Conservation (phyloP, 2,888 invertebrate species). For the Choristoneura rosaceana region DNA sequence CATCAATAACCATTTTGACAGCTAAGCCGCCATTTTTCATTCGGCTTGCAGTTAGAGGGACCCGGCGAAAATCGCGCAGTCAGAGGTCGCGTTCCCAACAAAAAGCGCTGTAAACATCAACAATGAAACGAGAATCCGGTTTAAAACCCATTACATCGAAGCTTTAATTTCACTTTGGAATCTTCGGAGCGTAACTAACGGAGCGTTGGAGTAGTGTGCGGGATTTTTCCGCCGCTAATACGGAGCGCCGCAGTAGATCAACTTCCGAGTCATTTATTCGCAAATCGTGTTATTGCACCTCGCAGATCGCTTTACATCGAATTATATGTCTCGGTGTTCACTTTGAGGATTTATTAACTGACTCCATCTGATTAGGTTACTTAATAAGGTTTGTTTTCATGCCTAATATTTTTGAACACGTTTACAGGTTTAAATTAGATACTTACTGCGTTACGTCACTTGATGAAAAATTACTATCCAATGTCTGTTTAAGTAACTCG, state of each 20-base stretch:
- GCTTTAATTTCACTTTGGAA: constrained; percentile 65
- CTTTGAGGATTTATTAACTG: constrained; percentile 35
- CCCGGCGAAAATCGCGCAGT: constrained; percentile 67
- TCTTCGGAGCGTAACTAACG: constrained; percentile 62
- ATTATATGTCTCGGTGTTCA: constrained; percentile 58
- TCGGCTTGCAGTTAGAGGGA: constrained; percentile 61
- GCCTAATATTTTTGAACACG: constrained; percentile 22
- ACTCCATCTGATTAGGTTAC: constrained; percentile 28
- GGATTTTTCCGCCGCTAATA: constrained; percentile 66
- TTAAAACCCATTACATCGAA: constrained; percentile 70
- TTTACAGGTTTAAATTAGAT: background rate
- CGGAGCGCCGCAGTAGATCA: constrained; percentile 71
- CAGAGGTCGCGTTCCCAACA: constrained; percentile 70
- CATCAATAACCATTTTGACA: constrained; percentile 83
- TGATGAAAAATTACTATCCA: constrained; percentile 16
- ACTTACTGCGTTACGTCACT: background rate
- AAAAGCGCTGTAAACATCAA: constrained; percentile 68
- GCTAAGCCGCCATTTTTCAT: constrained; percentile 81
- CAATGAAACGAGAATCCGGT: constrained; percentile 62
- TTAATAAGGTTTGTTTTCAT: constrained; percentile 25
- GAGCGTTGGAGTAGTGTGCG: constrained; percentile 68
- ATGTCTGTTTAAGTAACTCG: constrained; percentile 31
- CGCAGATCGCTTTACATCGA: constrained; percentile 76
- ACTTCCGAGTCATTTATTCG: constrained; percentile 82
- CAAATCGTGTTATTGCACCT: constrained; percentile 83